phyloP scores from a whole-genome alignment of 2,888 invertebrate genomes.

The Kryphioiulus occultus region DNA sequence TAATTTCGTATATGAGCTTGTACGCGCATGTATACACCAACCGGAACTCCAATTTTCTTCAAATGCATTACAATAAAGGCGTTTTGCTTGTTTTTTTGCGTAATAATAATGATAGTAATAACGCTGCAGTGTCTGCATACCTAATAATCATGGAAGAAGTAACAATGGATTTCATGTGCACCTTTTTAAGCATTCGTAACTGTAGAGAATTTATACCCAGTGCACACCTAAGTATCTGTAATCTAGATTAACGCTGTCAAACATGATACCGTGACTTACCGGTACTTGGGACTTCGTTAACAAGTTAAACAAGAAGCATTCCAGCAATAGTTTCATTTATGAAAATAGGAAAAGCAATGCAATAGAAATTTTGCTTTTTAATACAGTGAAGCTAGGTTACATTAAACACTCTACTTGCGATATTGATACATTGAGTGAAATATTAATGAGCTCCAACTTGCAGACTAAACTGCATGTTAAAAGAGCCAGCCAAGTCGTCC shows the following conservation, averaged over 20 bases:
- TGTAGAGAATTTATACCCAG: background rate
- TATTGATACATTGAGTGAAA: slow-evolving; percentile 49
- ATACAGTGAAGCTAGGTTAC: no score
- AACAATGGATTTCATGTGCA: background rate
- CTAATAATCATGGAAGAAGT: background rate
- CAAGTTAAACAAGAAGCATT: background rate
- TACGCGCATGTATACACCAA: background rate
- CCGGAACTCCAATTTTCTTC: slow-evolving; percentile 26
- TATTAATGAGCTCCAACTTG: slow-evolving; percentile 45
- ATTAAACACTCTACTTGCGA: no score
- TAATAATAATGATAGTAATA: slow-evolving; percentile 3
- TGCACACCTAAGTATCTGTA: background rate
- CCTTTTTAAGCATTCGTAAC: background rate
- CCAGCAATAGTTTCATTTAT: no score
- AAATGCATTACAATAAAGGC: slow-evolving; percentile 31
- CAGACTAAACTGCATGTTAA: background rate
- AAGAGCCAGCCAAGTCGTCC: background rate
- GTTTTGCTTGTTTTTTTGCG: background rate
- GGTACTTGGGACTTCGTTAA: background rate
- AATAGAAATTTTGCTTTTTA: no score
- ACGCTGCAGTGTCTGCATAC: background rate
- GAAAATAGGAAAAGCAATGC: no score
- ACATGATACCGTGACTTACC: background rate
- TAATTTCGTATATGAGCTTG: background rate
- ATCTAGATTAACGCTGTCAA: background rate